These are phyloP conservation scores for Agonopterix subpropinquella DNA, from an alignment of 2,888 invertebrate genomes.

Conservation along the genomic window DNA sequence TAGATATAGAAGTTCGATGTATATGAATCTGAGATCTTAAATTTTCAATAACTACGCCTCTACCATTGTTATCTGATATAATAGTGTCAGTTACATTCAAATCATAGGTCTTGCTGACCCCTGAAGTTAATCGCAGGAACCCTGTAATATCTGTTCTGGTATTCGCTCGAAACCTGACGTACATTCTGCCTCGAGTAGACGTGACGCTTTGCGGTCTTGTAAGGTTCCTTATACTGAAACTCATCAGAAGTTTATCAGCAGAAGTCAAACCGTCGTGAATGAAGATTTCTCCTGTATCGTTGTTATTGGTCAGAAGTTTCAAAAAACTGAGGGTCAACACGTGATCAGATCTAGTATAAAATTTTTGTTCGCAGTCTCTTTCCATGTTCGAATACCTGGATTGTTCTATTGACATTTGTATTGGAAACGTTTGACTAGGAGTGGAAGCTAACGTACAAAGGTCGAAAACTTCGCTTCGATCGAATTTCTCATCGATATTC, in stretches of 20 bases:
- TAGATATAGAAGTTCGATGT: constrained; percentile 86
- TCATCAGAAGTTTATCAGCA: constrained; percentile 81
- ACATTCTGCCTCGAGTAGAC: constrained; percentile 86
- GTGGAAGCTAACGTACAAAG: constrained; percentile 90
- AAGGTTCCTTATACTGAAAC: constrained; percentile 85
- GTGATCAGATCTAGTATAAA: constrained; percentile 85
- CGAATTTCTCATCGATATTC: constrained; percentile 83
- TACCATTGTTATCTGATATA: constrained; percentile 92
- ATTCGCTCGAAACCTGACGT: constrained; percentile 85
- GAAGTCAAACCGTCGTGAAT: constrained; percentile 86
- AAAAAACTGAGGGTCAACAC: constrained; percentile 91
- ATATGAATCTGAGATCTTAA: constrained; percentile 92
- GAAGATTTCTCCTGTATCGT: constrained; percentile 83
- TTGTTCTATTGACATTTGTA: constrained; percentile 88
- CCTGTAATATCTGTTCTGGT: constrained; percentile 83
- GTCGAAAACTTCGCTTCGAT: constrained; percentile 86
- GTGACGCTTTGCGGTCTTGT: constrained; percentile 93
- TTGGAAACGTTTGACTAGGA: constrained; percentile 90
- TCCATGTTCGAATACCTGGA: constrained; percentile 81
- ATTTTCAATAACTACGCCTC: constrained; percentile 96
- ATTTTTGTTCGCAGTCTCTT: constrained; percentile 86
- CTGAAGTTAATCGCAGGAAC: constrained; percentile 86
- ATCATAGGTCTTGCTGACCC: constrained; percentile 87
- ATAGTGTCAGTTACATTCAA: constrained; percentile 90
- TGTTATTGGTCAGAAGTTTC: constrained; percentile 84